Evolutionary conservation across 2,113 vertebrate genomes (phyloP), one percentile per base, ranked within the genome.

Genomic region (Mystacornis crossleyi): DNA sequence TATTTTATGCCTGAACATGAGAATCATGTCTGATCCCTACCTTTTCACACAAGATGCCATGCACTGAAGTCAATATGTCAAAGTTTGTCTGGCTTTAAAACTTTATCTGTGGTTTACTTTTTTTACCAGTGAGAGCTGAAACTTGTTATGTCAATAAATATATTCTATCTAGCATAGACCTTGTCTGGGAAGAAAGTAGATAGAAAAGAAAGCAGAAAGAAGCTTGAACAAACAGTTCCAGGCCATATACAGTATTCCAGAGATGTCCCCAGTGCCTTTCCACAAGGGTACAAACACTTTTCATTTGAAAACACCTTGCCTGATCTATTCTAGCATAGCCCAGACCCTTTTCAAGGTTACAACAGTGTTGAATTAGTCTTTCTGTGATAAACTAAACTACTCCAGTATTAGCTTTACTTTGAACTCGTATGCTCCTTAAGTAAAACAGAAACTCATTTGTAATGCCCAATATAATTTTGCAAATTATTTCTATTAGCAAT

Each of bases 11-110:
- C n/a, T 81, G n/a, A 80, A 73, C 33, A 81, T 14, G 18, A 24
- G 20, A 33, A 65, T 48, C 21, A 48, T 18, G 18, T n/a, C 21
- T 82, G 36, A 60, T 36, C 38, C 8, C 9, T 29, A 17, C 10
- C 33, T 72, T 84, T 89, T 72, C 60, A 93, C 26, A 90, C 40
- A 84, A 57, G 50, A 65, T 47, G 36, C 10, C 31, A 83, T 31
- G 14, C 14, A 60, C 60, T 81, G 5, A 77, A 86, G 62, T 78
- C 60, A 89, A 9, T 75, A 89, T 65, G 86, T 95, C 50, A 54
- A 97, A 93, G 45, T 33, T 51, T 40, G 6, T 57, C 36, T 50
- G 21, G 25, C 90, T 95, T 96, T 96, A 97, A 92, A 95, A 86
- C 81, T 85, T 89, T 83, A 92, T 72, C 88, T 90, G 47, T 61